phyloP scores from a whole-genome alignment of 2,113 vertebrate species.

The Vidua chalybeata region DNA sequence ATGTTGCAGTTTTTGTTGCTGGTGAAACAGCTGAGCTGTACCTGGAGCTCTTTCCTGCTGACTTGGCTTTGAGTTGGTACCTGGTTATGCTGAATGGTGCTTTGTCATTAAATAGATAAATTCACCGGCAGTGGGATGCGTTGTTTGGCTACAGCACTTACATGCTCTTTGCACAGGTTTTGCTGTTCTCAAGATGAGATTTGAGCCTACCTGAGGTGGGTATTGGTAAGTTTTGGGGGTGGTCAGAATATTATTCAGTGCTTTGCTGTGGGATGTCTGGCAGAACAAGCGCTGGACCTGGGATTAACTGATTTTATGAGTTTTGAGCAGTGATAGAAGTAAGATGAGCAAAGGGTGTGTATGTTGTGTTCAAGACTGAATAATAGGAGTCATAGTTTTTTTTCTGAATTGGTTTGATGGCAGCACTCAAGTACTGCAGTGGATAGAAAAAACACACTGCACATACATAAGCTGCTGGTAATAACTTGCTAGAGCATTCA shows the following conservation, averaged over 20 bases:
- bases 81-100: background rate
- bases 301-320: background rate
- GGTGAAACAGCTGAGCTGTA: background rate
- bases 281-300: background rate
- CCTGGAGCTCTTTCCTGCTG: background rate
- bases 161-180: background rate
- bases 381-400: background rate
- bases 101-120: background rate
- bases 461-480: background rate
- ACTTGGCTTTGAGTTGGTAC: background rate
- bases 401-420: background rate
- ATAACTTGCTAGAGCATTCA: background rate
- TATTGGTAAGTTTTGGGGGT: background rate
- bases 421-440: background rate
- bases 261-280: background rate
- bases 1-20: background rate
- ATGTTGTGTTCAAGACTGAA: background rate
- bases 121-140: rapidly evolving
- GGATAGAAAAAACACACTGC: background rate
- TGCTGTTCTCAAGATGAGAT: background rate
- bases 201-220: background rate
- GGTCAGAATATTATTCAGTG: background rate
- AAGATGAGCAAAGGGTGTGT: background rate
- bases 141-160: background rate
- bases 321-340: background rate